These are phyloP conservation scores for Synanceia verrucosa DNA, from an alignment of 2,797 vertebrate genomes.

Conservation along the genomic window DNA sequence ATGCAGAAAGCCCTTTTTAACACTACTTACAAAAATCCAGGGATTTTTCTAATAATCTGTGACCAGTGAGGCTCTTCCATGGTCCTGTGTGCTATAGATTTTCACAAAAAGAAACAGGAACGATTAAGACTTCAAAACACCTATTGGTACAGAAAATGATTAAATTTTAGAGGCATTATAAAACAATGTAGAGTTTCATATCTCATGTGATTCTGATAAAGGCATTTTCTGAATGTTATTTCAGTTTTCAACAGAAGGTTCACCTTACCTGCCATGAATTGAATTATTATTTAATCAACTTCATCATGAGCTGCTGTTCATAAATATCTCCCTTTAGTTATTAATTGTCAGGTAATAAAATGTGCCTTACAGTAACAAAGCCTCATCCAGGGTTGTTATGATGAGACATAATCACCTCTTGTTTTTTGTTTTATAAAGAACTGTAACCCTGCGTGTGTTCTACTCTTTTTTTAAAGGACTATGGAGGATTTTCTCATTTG, in stretches of 20 bases:
- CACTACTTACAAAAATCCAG: slow-evolving; percentile 45
- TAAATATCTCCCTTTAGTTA: slow-evolving; percentile 1
- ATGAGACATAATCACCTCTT: slow-evolving; percentile 8
- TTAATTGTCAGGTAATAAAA: slow-evolving; percentile 48
- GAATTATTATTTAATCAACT: not conserved
- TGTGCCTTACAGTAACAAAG: slow-evolving; percentile 69
- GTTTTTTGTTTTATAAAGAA: slow-evolving; percentile 14
- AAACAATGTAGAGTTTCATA: not conserved
- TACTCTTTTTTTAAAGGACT: not conserved
- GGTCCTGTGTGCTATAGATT: not conserved
- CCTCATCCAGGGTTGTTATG: slow-evolving; percentile 26
- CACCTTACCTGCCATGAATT: not conserved
- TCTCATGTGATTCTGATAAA: slow-evolving; percentile 17
- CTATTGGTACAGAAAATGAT: not conserved
- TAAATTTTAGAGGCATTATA: not conserved
- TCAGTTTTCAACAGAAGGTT: not conserved
- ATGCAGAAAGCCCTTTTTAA: slow-evolving; percentile 79
- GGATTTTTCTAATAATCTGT: slow-evolving; percentile 51
- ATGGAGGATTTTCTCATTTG: not conserved
- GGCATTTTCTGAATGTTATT: not conserved
- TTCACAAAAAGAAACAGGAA: slow-evolving; percentile 1
- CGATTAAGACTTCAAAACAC: not conserved
- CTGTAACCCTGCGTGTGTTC: not conserved
- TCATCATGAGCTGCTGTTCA: not conserved
- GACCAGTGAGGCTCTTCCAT: slow-evolving; percentile 25